Evolutionary conservation across 2,888 invertebrate species (phyloP).

Genomic region (Villa cingulata): DNA sequence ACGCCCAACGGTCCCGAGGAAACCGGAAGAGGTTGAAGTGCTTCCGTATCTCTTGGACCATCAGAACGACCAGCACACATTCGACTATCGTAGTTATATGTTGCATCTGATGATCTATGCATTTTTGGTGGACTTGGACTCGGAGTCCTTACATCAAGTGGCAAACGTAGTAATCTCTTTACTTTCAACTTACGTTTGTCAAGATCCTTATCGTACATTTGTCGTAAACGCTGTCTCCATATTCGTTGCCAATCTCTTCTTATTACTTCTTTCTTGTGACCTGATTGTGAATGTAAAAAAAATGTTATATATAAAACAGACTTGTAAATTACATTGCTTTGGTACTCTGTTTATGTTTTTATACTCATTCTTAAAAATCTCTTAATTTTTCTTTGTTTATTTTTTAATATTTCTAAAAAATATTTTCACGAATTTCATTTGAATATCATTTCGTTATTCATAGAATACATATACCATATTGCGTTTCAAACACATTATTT

Average conservation of each 20-base stretch:
- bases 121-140: conserved; percentile 3
- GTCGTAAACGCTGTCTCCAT: conserved; percentile 7
- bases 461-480: no score
- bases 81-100: background rate
- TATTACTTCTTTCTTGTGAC: background rate
- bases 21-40: background rate
- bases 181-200: conserved; percentile 8
- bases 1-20: conserved; percentile 9
- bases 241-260: conserved; percentile 9
- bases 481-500: no score
- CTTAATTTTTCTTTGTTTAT: no score
- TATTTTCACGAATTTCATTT: no score
- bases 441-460: no score
- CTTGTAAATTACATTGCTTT: no score
- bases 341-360: no score
- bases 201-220: conserved; percentile 8
- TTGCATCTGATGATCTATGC: background rate
- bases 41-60: background rate
- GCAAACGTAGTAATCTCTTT: conserved; percentile 9
- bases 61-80: background rate
- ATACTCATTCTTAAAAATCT: no score
- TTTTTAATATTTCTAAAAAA: no score
- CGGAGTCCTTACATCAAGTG: conserved; percentile 9
- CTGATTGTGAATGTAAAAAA: background rate
- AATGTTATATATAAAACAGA: background rate